Conservation (phyloP, 1,140 invertebrate genomes). For the Rhizoglyphus robini region DNA sequence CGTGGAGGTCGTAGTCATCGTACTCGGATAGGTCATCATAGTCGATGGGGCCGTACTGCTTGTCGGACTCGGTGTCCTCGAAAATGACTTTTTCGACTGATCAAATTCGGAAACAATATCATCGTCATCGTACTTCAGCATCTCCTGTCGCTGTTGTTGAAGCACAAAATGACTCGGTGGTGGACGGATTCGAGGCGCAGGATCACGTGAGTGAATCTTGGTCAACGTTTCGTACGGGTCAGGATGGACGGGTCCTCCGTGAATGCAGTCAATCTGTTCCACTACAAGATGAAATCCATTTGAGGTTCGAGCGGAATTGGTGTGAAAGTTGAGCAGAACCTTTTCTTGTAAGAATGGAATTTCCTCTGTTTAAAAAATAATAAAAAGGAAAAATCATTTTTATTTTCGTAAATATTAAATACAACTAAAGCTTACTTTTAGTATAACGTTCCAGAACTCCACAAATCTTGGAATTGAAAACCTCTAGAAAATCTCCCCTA, state of each 20-base stretch:
- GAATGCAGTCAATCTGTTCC: constrained; percentile 26
- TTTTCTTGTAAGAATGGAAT: constrained; percentile 26
- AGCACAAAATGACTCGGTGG: background rate
- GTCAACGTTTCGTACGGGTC: background rate
- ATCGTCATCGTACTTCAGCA: constrained; percentile 1
- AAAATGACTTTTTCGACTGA: constrained; percentile 1
- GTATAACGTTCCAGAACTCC: constrained; percentile 21
- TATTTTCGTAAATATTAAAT: background rate
- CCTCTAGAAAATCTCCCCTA: constrained; percentile 26
- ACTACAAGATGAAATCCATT: constrained; percentile 27
- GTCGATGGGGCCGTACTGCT: background rate
- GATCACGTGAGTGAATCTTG: background rate
- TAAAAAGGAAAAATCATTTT: background rate
- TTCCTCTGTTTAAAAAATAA: constrained; percentile 18
- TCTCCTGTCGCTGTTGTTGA: background rate
- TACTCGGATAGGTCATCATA: background rate
- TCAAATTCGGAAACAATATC: constrained; percentile 1
- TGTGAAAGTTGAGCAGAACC: constrained; percentile 25
- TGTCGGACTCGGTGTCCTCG: background rate
- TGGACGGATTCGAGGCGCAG: background rate
- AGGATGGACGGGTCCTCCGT: background rate
- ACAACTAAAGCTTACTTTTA: constrained; percentile 5
- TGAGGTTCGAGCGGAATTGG: constrained; percentile 23
- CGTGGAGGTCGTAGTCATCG: background rate
- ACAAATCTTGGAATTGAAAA: constrained; percentile 27